Base-by-base conservation (phyloP, 2,113 vertebrate genomes). In the Pterocles burchelli region DNA sequence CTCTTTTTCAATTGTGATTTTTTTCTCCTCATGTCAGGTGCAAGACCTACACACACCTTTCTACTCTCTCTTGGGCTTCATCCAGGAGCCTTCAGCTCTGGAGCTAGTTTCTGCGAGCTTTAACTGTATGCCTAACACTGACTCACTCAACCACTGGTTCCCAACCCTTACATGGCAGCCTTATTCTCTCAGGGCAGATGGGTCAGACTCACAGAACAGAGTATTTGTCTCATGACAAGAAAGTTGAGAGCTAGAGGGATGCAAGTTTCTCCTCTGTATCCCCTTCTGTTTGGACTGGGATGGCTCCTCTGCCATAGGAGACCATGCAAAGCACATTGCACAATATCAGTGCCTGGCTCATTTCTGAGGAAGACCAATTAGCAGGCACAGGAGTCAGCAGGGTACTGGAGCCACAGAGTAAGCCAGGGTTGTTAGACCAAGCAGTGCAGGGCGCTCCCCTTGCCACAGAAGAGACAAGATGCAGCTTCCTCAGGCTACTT, bases 81-180 rank as follows among this genome's bases (percentile, higher is more conserved):
- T 89, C 96, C 96, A 97, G 88, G 41, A 96, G 54, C 67, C 88
- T 92, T 85, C 46, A 95, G 70, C 79, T 95, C 79, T 58, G 74
- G 63, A 94, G 84, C 72, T 94, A 75, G 90, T 95, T 96, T 91
- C 85, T 94, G 88, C 2, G 78, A 94, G 75, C 79, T 77, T 61
- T 81, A 96, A 89, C 79, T 76, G 43, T 70, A 49, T 93, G 94
- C 89, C 87, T 95, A 93, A 96, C 86, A 95, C 73, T 94, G 95
- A 96, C 91, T 96, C 92, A 96, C 46, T 85, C 83, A 65, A 34
- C 93, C 90, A 78, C 85, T 85, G 54, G 66, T 76, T 95, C 79
- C 83, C 91, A 96, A 20, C 28, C 62, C 57, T 77, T 85, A 73
- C 89, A 95, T 82, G 80, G 76, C 33, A 89, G 65, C 63, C 75